Conservation (phyloP, 2,113 vertebrate species). For the Takifugu flavidus region DNA sequence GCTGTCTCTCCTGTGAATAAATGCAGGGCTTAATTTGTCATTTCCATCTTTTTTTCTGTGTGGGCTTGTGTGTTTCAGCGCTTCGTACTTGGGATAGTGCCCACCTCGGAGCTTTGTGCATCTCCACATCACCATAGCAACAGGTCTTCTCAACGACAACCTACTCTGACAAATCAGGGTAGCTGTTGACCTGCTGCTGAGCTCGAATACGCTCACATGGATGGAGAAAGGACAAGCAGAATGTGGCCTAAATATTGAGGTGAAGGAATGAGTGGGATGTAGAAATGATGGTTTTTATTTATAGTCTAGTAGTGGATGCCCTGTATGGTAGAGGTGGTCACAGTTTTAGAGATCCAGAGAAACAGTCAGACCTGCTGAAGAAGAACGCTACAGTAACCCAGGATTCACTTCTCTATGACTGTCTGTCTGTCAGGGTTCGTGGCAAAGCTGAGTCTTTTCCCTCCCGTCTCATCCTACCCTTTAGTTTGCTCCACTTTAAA, state of each 20-base stretch:
- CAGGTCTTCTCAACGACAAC: conserved; percentile 48
- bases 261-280: background rate
- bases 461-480: no score
- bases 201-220: conserved; percentile 14
- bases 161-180: conserved; percentile 30
- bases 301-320: no score
- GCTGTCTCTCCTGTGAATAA: conserved; percentile 9
- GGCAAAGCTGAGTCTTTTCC: no score
- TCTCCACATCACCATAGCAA: conserved; percentile 52
- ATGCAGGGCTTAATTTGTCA: background rate
- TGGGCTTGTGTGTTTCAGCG: conserved; percentile 25
- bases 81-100: conserved; percentile 19
- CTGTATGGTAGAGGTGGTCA: no score
- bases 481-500: no score
- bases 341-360: no score
- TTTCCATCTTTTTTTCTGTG: background rate
- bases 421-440: no score
- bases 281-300: no score
- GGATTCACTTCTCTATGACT: no score
- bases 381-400: no score
- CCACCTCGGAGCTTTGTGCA: conserved; percentile 33
- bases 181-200: conserved; percentile 18
- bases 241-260: conserved; percentile 1
- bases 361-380: no score
- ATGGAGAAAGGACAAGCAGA: background rate